Base-by-base conservation (phyloP, 2,113 vertebrate genomes). In the Fulica atra region DNA sequence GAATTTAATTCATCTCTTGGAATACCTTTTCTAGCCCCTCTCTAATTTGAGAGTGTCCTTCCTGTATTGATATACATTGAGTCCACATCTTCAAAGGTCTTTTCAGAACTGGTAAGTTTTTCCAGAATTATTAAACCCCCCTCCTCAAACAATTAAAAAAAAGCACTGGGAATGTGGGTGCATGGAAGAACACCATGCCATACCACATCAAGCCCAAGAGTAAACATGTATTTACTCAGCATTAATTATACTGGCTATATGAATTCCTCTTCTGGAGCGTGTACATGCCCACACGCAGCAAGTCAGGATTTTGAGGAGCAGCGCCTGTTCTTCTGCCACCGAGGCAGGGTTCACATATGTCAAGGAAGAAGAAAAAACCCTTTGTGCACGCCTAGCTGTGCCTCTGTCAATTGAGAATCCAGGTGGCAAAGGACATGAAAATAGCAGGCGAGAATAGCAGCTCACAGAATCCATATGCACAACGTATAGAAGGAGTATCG, bases 381-480 rank as follows among this genome's bases (percentile, higher is more conserved):
- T 68, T 90, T 93, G 53, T 89, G 60, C 64, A 33, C 42, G 86
- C 80, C 60, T 71, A 88, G 33, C 36, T 66, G 51, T 87, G 86
- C 51, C 77, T 84, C 91, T 91, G 77, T 84, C 86, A 86, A 69
- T 15, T 88, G 68, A 84, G 86, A 93, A 91, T 56, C 76, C 94
- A 94, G 70, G 87, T 94, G 94, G 93, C 85, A 85, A 85, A 94
- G 94, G 91, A 92, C 92, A 89, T 53, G 83, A 95, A 95, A 85
- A 91, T 72, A 96, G 89, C 73, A 87, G 66, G 38, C 53, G 66
- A 87, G 84, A 89, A 95, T 73, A 87, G 95, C 84, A 96, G 87
- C 89, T 95, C 89, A 72, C 44, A 85, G 70, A 92, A 95, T 44
- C 93, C 93, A 88, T 88, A 95, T 68, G 83, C 73, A 89, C 77